A percentile compares a stretch with the other conserved stretches of the same genome.
Conservation (phyloP, 1,140 invertebrate genomes). For the Prorops nasuta region DNA sequence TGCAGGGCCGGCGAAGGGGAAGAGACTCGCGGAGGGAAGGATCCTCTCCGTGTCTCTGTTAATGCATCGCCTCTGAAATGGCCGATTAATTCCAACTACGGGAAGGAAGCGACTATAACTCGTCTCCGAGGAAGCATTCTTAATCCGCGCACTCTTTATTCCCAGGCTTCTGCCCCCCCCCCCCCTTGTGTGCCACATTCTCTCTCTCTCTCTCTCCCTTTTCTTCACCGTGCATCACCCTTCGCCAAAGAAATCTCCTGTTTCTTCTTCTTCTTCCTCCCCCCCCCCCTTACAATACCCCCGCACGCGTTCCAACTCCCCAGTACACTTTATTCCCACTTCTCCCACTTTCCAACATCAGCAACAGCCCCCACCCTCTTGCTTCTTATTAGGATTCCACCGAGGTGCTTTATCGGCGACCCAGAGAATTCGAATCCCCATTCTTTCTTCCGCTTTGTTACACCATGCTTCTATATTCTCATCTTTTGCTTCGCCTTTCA, state of each 20-base stretch:
- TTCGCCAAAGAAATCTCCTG: background rate
- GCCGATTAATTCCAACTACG: constrained; percentile 56
- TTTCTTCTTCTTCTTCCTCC: constrained; percentile 18
- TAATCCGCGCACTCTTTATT: constrained; percentile 55
- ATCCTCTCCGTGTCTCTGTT: constrained; percentile 38
- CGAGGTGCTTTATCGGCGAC: constrained; percentile 29
- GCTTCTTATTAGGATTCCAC: constrained; percentile 41
- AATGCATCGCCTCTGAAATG: constrained; percentile 52
- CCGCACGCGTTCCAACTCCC: too few species aligned
- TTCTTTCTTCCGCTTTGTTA: too few species aligned
- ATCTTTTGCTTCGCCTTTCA: too few species aligned
- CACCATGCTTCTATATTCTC: too few species aligned
- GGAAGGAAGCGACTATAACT: constrained; percentile 55
- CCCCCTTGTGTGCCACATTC: constrained; percentile 12
- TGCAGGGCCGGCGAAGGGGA: constrained; percentile 7
- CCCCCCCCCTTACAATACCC: too few species aligned
- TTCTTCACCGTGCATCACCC: background rate
- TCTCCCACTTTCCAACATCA: constrained; percentile 25
- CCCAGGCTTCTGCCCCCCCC: constrained; percentile 29
- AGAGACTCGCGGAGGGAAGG: constrained; percentile 4
- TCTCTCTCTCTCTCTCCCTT: constrained; percentile 10
- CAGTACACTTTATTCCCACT: too few species aligned
- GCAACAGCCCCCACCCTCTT: constrained; percentile 36
- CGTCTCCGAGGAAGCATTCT: constrained; percentile 56
- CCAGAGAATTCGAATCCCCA: constrained; percentile 10